A percentile compares a stretch with the other conserved stretches of the same genome.
Conservation (phyloP, 2,797 vertebrate species). For the Octomys mimax region DNA sequence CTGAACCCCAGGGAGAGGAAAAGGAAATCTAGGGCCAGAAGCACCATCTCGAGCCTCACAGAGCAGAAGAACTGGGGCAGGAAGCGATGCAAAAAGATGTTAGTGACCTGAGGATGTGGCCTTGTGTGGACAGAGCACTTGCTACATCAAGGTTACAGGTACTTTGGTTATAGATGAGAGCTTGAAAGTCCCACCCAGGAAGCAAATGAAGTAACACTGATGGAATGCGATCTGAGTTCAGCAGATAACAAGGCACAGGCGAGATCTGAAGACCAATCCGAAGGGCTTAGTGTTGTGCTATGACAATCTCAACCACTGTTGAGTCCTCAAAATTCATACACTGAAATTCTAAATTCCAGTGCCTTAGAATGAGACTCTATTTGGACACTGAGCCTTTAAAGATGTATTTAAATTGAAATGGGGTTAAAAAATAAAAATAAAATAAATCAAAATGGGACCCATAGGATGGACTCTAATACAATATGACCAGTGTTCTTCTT, state of each 20-base stretch:
- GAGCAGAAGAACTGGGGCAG: neutral
- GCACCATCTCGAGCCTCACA: fast-evolving
- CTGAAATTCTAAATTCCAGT: neutral
- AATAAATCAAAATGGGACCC: neutral
- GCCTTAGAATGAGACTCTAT: neutral
- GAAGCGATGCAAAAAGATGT: neutral
- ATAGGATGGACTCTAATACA: neutral
- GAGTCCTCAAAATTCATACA: neutral
- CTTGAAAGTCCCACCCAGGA: neutral
- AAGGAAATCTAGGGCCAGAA: neutral
- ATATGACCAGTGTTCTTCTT: neutral
- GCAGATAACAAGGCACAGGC: neutral
- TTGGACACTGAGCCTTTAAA: neutral
- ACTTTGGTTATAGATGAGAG: neutral
- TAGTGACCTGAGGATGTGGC: neutral
- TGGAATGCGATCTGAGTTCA: neutral
- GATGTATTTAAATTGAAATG: neutral
- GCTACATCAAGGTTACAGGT: neutral
- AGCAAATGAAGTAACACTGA: neutral
- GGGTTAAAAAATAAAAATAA: too few relatives aligned
- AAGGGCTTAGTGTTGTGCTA: neutral
- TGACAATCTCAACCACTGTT: neutral
- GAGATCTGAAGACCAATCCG: neutral
- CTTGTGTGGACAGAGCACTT: too few relatives aligned
- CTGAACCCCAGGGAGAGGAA: neutral